Base-by-base conservation (phyloP, 2,797 vertebrate genomes). In the Cuculus canorus region DNA sequence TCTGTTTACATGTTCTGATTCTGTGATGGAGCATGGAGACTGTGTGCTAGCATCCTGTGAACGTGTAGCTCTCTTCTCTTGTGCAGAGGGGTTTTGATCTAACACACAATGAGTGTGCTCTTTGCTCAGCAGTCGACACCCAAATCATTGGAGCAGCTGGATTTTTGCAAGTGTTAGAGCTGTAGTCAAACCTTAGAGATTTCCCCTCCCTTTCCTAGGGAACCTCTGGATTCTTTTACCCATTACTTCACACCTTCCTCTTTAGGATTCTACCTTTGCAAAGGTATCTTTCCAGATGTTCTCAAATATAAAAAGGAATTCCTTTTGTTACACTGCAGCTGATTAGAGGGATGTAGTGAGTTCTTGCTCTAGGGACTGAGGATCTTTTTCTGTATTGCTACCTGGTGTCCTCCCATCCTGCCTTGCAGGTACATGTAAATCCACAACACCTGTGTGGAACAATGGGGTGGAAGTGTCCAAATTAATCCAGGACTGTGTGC, bases 161-260 rank as follows among this genome's bases (percentile, higher is more conserved):
- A 11, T n/a, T 82, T 94, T 32, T 89, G 86, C 50, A 80, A 82
- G 84, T 68, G 30, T 72, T 85, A 32, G 53, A 90, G 73, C 78
- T 84, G 35, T 43, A 88, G 69, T 90, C 52, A 85, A 81, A 63
- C 65, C 63, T 92, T 52, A 27, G 83, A 86, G 85, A 64, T 52
- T 85, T 88, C 83, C 88, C 65, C 69, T 94, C 79, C 78, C 65
- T 93, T 88, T 90, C 81, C 92, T 50, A n/a, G 85, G 66, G 80
- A 88, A 70, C 24, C 22, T 68, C 32, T 70, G 35, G 27, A 81
- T 90, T 96, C 33, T 90, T 91, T 93, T 93, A 82, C 33, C n/a
- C 69, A 6, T 92, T 92, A 76, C 79, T 93, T 96, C 85, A 96
- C 90, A 92, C 89, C 87, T 93, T 95, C 68, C 47, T 83, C 63